These are phyloP conservation scores for Pipistrellus kuhlii DNA, from an alignment of 2,797 vertebrate species.

Conservation along the genomic window DNA sequence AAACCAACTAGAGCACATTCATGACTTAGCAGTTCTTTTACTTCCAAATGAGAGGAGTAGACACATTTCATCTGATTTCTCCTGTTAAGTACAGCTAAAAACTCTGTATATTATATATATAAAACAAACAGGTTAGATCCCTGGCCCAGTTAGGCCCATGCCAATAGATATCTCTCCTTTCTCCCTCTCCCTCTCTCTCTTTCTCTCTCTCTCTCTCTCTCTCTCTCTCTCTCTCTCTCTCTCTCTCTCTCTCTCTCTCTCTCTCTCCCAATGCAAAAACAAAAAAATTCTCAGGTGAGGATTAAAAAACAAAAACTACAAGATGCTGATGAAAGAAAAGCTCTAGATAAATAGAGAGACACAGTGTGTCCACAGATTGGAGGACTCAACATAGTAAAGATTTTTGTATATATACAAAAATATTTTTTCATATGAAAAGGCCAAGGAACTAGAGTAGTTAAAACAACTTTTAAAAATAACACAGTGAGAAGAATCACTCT, in stretches of 20 bases:
- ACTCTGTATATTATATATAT: background rate
- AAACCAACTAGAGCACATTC: slow-evolving; percentile 42
- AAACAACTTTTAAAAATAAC: background rate
- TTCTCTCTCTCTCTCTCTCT: no score
- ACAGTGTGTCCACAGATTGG: background rate
- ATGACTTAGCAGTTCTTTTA: background rate
- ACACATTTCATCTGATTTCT: slow-evolving; percentile 19
- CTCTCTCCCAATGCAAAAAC: no score
- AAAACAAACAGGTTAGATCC: background rate
- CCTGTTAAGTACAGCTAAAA: slow-evolving; percentile 7
- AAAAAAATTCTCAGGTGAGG: no score
- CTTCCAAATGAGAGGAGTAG: slow-evolving; percentile 21
- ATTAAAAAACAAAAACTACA: slow-evolving; percentile 25
- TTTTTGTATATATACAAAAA: background rate
- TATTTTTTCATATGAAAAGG: background rate
- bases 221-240: no score
- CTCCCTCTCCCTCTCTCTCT: no score
- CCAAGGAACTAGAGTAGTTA: background rate
- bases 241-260: no score
- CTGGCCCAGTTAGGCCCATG: no score
- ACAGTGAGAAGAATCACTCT: slow-evolving; percentile 1
- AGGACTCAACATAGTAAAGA: background rate
- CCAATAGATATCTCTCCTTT: no score
- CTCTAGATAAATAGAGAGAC: background rate
- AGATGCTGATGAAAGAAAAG: background rate